phyloP scores from a whole-genome alignment of 2,888 invertebrate species.

The Meteorus cinctellus region DNA sequence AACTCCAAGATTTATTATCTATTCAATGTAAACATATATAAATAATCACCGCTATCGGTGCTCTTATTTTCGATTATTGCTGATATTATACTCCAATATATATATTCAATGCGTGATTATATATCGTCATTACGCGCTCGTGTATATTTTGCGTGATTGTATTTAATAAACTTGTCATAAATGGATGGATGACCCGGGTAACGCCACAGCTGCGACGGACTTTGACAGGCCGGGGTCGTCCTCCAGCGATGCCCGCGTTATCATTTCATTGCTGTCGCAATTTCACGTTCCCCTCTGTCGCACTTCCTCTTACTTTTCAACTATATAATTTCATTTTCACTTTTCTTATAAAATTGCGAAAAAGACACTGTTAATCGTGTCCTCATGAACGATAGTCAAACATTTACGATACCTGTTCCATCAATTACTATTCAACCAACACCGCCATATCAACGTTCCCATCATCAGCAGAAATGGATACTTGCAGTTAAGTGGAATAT shows the following conservation, averaged over 20 bases:
- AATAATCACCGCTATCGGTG: background rate
- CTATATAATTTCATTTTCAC: background rate
- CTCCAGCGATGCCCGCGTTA: conserved; percentile 60
- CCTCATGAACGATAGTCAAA: background rate
- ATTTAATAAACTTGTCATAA: conserved; percentile 24
- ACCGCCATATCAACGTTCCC: too few relatives aligned
- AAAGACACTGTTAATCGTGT: background rate
- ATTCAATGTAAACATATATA: background rate
- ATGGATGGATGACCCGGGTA: conserved; percentile 53
- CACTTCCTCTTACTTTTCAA: background rate
- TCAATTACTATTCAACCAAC: too few relatives aligned
- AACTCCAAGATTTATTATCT: background rate
- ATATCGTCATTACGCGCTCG: conserved; percentile 1
- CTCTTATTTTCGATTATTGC: background rate
- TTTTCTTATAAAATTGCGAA: background rate
- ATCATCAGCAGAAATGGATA: too few relatives aligned
- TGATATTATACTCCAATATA: background rate
- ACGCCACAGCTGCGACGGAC: conserved; percentile 61
- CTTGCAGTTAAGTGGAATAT: too few relatives aligned
- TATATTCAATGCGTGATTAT: conserved; percentile 3
- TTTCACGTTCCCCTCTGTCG: conserved; percentile 41
- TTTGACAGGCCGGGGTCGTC: conserved; percentile 68
- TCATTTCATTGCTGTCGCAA: conserved; percentile 49
- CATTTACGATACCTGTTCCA: background rate
- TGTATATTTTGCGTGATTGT: background rate